These are phyloP conservation scores for Gila orcuttii DNA, from an alignment of 2,113 vertebrate species.

Conservation along the genomic window DNA sequence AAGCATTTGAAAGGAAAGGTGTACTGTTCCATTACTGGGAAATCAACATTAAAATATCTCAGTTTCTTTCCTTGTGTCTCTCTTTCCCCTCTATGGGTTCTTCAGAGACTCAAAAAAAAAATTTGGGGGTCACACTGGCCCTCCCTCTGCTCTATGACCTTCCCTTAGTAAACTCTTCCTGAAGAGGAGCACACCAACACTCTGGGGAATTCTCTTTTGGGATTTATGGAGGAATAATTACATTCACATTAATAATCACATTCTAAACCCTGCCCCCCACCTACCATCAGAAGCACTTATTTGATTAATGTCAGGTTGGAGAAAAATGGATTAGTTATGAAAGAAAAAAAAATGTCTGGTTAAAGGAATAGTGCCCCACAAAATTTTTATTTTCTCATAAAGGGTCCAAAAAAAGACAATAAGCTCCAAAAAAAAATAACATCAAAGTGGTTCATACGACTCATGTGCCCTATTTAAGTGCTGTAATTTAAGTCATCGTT, in stretches of 20 bases:
- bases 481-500: too few species aligned
- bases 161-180: conserved; percentile 39
- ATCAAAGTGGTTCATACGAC: too few species aligned
- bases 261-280: conserved; percentile 4
- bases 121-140: conserved; percentile 15
- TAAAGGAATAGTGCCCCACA: neutral
- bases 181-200: conserved; percentile 35
- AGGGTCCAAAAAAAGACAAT: neutral
- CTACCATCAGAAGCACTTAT: conserved; percentile 41
- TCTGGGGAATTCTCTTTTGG: conserved; percentile 28
- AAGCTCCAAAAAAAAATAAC: too few species aligned
- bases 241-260: conserved; percentile 39
- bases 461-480: too few species aligned
- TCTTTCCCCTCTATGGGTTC: conserved; percentile 3
- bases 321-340: conserved; percentile 31
- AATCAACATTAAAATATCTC: neutral
- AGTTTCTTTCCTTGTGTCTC: neutral
- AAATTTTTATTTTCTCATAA: neutral
- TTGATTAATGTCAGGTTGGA: conserved; percentile 40
- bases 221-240: conserved; percentile 51
- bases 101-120: conserved; percentile 11
- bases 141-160: conserved; percentile 27
- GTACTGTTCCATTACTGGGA: neutral
- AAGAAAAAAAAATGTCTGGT: neutral
- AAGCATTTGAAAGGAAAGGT: neutral